Base-by-base conservation (phyloP, 2,113 vertebrate species). In the Chamaea fasciata region DNA sequence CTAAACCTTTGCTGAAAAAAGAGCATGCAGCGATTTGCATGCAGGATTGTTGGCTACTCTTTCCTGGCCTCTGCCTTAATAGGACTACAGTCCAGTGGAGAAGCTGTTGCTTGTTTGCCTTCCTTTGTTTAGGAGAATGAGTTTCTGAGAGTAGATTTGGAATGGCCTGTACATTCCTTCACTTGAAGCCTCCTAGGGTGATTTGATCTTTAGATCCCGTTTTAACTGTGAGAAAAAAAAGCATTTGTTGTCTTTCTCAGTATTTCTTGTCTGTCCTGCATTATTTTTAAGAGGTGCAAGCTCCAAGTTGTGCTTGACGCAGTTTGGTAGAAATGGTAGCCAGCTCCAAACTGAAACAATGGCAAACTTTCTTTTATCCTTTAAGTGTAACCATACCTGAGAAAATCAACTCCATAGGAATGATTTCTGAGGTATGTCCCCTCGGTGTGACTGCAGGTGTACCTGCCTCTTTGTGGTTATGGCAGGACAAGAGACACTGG, bases 11-110 rank as follows among this genome's bases (percentile, higher is more conserved):
- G 30, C n/a, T 68, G 59, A 59, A 59, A 37, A 67, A 49, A 57
- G 15, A 47, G 5, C 8, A 35, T 1, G 1, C 28, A 64, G 39
- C 0, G 0, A 39, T 69, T 56, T 89, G 30, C 1, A 0, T 57
- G 57, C n/a, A 49, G 15, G 28, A 62, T 87, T 83, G 52, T 57
- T 67, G 56, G 11, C 16, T 89, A 46, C 6, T 78, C 50, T 68
- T 88, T 53, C 21, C 15, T 57, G 69, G 39, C 27, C 39, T 86
- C 14, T 95, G 46, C n/a, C 68, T 84, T 67, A 37, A 15, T 19
- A 44, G 33, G 52, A 63, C 46, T 88, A 28, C 20, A 41, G 59
- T 24, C 59, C 35, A 26, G 1, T 31, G 33, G 64, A 64, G 47
- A 75, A 78, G 31, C 73, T 75, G 42, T n/a, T 75, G 24, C 33